phyloP scores from a whole-genome alignment of 2,888 invertebrate species.

The Callimorpha dominula region DNA sequence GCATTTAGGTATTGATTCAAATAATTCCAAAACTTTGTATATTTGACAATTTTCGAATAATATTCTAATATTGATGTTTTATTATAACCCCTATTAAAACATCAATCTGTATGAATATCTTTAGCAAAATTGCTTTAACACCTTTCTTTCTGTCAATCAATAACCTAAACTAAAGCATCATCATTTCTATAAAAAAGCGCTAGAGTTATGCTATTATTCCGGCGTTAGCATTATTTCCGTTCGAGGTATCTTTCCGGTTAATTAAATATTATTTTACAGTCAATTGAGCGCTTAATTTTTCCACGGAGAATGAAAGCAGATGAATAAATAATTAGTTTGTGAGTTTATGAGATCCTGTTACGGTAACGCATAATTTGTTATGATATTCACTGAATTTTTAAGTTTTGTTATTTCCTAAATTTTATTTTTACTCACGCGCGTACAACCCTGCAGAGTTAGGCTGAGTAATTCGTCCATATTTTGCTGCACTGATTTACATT shows the following conservation, averaged over 20 bases:
- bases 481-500: neutral
- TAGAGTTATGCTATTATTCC: conserved; percentile 28
- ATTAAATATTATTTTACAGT: conserved; percentile 59
- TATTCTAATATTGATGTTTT: too few species aligned
- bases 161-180: neutral
- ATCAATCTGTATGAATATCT: too few species aligned
- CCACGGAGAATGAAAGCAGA: conserved; percentile 26
- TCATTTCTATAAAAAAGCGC: conserved; percentile 28
- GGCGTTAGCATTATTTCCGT: conserved; percentile 51
- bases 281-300: conserved; percentile 49
- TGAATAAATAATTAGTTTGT: conserved; percentile 43
- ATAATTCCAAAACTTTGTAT: too few species aligned
- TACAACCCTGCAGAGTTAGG: neutral
- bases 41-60: too few species aligned
- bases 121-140: neutral
- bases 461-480: neutral
- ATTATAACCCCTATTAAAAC: too few species aligned
- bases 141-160: neutral
- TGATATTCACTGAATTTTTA: neutral
- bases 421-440: neutral
- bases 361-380: conserved; percentile 7
- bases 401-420: neutral
- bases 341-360: conserved; percentile 28
- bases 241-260: conserved; percentile 55
- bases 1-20: too few species aligned